A percentile compares a stretch with the other conserved stretches of the same genome.
phyloP scores from a whole-genome alignment of 2,797 vertebrate species.

The Pseudomugil gertrudae region DNA sequence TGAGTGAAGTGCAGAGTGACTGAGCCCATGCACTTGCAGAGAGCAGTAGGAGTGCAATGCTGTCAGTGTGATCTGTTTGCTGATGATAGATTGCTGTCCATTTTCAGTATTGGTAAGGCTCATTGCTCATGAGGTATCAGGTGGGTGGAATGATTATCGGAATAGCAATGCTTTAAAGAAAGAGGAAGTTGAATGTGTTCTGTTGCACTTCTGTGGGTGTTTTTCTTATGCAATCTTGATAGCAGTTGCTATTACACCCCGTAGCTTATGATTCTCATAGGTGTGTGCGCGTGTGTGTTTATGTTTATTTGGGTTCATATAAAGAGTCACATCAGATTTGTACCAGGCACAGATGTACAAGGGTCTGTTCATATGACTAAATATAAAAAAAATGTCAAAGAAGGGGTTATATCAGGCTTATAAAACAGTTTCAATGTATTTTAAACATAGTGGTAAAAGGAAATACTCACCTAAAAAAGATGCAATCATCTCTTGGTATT shows the following conservation, averaged over 20 bases:
- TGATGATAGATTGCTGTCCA: slow-evolving; percentile 73
- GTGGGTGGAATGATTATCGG: slow-evolving; percentile 79
- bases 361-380: slow-evolving; percentile 2
- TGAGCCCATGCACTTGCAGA: slow-evolving; percentile 57
- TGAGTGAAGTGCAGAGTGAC: slow-evolving; percentile 46
- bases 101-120: slow-evolving; percentile 72
- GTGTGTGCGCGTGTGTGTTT: background rate
- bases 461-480: slow-evolving; percentile 6
- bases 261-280: background rate
- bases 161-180: slow-evolving; percentile 67
- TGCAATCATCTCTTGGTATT: background rate
- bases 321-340: background rate
- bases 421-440: slow-evolving; percentile 21
- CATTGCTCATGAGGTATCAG: slow-evolving; percentile 67
- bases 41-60: slow-evolving; percentile 57
- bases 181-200: slow-evolving; percentile 62
- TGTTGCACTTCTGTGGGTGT: slow-evolving; percentile 66
- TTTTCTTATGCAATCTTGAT: slow-evolving; percentile 51
- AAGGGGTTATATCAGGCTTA: slow-evolving; percentile 12
- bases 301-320: slow-evolving; percentile 15
- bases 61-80: slow-evolving; percentile 49
- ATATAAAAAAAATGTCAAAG: slow-evolving; percentile 6
- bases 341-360: background rate
- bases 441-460: background rate
- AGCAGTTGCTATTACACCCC: slow-evolving; percentile 58